Evolutionary conservation across 2,888 invertebrate genomes (phyloP).

Genomic region (Enchytraeus crypticus): DNA sequence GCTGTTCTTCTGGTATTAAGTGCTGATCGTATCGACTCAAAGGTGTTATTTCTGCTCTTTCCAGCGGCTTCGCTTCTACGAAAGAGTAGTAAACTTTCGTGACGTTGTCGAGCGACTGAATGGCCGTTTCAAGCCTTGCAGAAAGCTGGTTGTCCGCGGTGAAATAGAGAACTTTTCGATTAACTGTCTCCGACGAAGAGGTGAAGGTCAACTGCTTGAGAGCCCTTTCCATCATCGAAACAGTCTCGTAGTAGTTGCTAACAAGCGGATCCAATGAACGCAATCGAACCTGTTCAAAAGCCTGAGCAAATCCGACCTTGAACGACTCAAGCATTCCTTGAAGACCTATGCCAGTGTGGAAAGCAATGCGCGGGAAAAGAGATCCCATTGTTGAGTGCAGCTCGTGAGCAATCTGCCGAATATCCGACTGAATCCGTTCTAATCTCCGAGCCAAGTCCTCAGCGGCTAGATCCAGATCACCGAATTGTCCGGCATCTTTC

Average conservation of each 20-base stretch:
- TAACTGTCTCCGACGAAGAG: slow-evolving; percentile 6
- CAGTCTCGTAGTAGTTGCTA: slow-evolving; percentile 4
- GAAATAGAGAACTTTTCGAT: slow-evolving; percentile 18
- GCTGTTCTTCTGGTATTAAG: slow-evolving; percentile 12
- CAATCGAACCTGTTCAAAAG: slow-evolving; percentile 8
- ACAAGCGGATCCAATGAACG: slow-evolving; percentile 9
- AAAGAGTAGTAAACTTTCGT: slow-evolving; percentile 8
- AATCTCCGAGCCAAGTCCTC: slow-evolving; percentile 5
- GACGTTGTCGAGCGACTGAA: slow-evolving; percentile 19
- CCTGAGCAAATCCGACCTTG: slow-evolving; percentile 10
- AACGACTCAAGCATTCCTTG: slow-evolving; percentile 8
- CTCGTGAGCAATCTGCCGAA: slow-evolving; percentile 3
- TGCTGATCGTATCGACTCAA: slow-evolving; percentile 18
- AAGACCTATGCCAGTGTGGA: slow-evolving; percentile 15
- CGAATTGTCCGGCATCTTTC: neutral
- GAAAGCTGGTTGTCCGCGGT: slow-evolving; percentile 15
- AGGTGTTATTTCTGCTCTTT: slow-evolving; percentile 13
- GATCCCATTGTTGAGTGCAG: neutral
- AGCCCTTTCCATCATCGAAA: slow-evolving; percentile 9
- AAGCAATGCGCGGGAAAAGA: slow-evolving; percentile 8
- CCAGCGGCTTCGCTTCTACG: slow-evolving; percentile 3
- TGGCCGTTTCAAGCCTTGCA: slow-evolving; percentile 14
- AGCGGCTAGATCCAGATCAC: slow-evolving; percentile 2
- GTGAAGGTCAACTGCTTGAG: slow-evolving; percentile 13
- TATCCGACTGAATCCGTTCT: neutral